Conservation (phyloP, 2,797 vertebrate species). For the Xerus rutilus region DNA sequence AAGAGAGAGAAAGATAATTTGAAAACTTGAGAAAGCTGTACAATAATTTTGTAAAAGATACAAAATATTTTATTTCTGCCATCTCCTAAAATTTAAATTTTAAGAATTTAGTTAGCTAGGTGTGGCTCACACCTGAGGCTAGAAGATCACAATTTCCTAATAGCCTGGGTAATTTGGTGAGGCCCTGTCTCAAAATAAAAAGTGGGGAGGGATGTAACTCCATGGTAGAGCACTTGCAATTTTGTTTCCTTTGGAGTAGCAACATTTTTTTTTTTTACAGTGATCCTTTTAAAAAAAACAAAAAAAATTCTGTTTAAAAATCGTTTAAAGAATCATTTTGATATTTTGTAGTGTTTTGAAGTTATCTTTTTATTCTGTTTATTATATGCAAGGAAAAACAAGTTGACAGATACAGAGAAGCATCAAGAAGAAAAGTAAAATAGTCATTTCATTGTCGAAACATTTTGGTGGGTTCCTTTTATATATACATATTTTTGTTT, state of each 20-base stretch:
- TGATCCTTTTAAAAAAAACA: slow-evolving; percentile 23
- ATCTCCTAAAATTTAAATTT: slow-evolving; percentile 44
- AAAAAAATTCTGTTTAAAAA: neutral
- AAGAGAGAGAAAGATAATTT: neutral
- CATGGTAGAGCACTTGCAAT: too few species aligned
- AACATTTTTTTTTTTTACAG: neutral
- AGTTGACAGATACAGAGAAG: neutral
- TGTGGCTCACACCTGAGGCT: too few species aligned
- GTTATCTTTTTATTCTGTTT: slow-evolving; percentile 38
- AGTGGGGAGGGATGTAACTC: too few species aligned
- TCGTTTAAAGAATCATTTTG: neutral
- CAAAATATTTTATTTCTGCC: neutral
- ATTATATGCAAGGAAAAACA: slow-evolving; percentile 19
- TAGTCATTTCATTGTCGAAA: neutral
- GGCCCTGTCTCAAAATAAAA: too few species aligned
- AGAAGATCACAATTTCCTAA: too few species aligned
- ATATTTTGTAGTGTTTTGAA: neutral
- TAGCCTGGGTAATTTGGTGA: too few species aligned
- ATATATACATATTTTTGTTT: neutral
- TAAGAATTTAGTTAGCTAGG: neutral
- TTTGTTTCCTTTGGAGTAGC: neutral
- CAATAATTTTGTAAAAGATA: neutral
- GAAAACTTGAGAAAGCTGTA: neutral
- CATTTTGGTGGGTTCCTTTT: neutral
- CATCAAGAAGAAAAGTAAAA: slow-evolving; percentile 27